Evolutionary conservation across 2,888 invertebrate species (phyloP), one percentile per base, ranked within the genome.

Genomic region (Agrilus cyanescens): DNA sequence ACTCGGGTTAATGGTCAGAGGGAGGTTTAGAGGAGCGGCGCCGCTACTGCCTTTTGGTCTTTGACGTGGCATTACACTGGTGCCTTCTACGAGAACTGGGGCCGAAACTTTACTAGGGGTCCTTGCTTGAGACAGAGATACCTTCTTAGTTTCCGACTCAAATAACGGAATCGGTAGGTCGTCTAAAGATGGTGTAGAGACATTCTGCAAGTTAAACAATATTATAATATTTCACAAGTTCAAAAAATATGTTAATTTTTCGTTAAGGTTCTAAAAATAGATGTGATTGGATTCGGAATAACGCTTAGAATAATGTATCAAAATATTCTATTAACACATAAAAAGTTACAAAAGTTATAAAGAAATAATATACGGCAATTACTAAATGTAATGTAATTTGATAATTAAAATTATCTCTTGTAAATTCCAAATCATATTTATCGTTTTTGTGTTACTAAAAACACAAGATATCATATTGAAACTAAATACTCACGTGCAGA

Each of bases 41-140:
- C 67, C 65, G 10, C 25, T 25, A 47, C 63, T 70, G 29, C 79
- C 83, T 61, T 87, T 87, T 8, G 89, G 89, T 52, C 89, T 70
- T 61, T 87, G 86, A 40, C 88, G 70, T 3, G 88, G 88, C 40
- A 82, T 83, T 16, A 89, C 86, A 50, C 85, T 85, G 2, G 89
- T 89, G 41, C 82, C 82, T 59, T 83, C 80, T 7, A 78, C 72
- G 4, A 72, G 52, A 20, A 71, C 64, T 5, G 52, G 46, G 35
- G 61, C 56, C 8, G 57, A 49, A 8, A 50, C 43, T 52, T 70
- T 66, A 42, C 60, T 57, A 37, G 57, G 55, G 12, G 70, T 63
- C 38, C 73, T 67, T 12, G 74, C 67, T 10, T 25, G 25, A 25
- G 25, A 25, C 8, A 25, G 8, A 25, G 10, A 10, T 25, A 25